Evolutionary conservation across 2,113 vertebrate genomes (phyloP).

Genomic region (Cryptoleucopteryx plumbea): DNA sequence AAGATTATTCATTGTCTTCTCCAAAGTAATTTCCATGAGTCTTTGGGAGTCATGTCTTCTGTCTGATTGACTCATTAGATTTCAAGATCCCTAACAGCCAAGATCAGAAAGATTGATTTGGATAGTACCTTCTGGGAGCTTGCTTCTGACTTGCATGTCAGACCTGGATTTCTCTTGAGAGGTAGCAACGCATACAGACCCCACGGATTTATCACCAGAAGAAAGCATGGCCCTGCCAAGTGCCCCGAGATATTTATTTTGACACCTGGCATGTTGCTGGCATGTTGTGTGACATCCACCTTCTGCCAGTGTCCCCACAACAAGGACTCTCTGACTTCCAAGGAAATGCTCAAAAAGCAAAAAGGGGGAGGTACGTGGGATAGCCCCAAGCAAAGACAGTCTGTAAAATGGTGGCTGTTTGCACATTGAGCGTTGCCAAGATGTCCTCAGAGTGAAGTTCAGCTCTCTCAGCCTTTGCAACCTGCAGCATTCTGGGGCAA

Average conservation of each 20-base stretch:
- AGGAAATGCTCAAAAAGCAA: not conserved
- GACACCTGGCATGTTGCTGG: not conserved
- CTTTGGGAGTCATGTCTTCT: not conserved
- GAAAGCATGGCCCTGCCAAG: not conserved
- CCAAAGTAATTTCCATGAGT: not conserved
- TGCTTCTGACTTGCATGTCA: not conserved
- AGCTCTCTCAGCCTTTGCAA: not conserved
- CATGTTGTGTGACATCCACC: not conserved
- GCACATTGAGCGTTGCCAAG: accelerated
- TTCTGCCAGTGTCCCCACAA: not conserved
- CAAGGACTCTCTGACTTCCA: not conserved
- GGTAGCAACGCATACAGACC: not conserved
- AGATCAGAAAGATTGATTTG: not conserved
- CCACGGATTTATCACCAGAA: not conserved
- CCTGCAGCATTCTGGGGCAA: not conserved
- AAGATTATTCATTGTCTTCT: slow-evolving; percentile 19
- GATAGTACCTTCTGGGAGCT: not conserved
- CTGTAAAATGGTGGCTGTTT: not conserved
- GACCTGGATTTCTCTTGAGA: not conserved
- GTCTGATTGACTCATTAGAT: slow-evolving; percentile 14
- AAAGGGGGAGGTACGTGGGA: accelerated
- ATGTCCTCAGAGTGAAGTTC: not conserved
- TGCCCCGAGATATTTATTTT: not conserved
- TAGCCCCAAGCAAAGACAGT: not conserved
- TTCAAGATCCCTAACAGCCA: not conserved